Evolutionary conservation across 1,140 invertebrate genomes (phyloP).

Genomic region (Drosophila sulfurigaster): DNA sequence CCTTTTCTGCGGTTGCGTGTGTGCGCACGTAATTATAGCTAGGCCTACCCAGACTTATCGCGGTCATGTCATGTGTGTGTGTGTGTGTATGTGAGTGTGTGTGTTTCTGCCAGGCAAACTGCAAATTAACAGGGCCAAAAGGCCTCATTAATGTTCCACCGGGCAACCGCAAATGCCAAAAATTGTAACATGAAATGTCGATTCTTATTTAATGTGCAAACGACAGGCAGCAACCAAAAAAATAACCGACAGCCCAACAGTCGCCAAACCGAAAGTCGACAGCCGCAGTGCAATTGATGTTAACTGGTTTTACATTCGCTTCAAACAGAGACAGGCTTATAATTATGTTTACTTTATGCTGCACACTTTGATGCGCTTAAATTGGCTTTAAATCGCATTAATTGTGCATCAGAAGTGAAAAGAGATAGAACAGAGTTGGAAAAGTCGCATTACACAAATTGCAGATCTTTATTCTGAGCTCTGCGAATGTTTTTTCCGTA

Average conservation of each 20-base stretch:
- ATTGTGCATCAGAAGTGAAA: slow-evolving; percentile 9
- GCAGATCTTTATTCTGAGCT: not conserved
- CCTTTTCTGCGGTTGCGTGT: slow-evolving; percentile 4
- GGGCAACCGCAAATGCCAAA: slow-evolving; percentile 65
- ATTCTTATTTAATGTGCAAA: slow-evolving; percentile 62
- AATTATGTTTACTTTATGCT: slow-evolving; percentile 44
- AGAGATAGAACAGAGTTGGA: not conserved
- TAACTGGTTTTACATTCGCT: slow-evolving; percentile 26
- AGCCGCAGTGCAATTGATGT: slow-evolving; percentile 30
- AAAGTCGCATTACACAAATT: not conserved
- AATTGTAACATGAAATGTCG: slow-evolving; percentile 65
- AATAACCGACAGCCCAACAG: slow-evolving; percentile 11
- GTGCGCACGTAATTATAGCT: slow-evolving; percentile 66
- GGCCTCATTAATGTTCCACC: slow-evolving; percentile 69
- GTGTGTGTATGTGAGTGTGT: not conserved
- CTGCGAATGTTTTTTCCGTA: no score
- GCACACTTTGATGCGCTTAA: slow-evolving; percentile 30
- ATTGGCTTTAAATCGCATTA: slow-evolving; percentile 23
- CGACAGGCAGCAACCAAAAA: not conserved
- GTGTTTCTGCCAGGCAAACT: slow-evolving; percentile 12
- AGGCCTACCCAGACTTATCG: slow-evolving; percentile 39
- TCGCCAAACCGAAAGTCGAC: not conserved
- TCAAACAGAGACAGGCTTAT: slow-evolving; percentile 16
- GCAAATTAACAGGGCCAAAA: slow-evolving; percentile 70
- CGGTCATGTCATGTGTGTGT: slow-evolving; percentile 11